Conservation (phyloP, 1,140 invertebrate species). For the Panagrolaimus sp. region DNA sequence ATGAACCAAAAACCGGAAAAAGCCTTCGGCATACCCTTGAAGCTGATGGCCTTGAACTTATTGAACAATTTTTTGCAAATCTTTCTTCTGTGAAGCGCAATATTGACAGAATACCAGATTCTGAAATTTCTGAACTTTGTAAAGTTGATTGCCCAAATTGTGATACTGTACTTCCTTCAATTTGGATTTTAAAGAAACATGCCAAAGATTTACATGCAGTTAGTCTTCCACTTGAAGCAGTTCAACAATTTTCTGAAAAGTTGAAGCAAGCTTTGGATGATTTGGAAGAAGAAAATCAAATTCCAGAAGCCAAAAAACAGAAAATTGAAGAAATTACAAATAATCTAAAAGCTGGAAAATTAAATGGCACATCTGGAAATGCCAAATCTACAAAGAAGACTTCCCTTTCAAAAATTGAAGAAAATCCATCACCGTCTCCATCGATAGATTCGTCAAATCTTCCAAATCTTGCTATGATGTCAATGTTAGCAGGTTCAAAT, state of each 20-base stretch:
- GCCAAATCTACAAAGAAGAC: neutral
- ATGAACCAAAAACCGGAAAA: constrained; percentile 66
- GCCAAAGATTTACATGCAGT: constrained; percentile 85
- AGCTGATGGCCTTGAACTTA: constrained; percentile 86
- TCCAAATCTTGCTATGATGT: constrained; percentile 6
- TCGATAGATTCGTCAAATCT: neutral
- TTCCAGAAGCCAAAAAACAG: neutral
- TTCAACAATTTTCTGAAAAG: constrained; percentile 75
- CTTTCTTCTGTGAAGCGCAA: constrained; percentile 64
- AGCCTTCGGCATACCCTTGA: constrained; percentile 74
- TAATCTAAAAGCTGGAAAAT: neutral
- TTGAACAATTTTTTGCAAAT: constrained; percentile 91
- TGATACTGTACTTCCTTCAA: constrained; percentile 85
- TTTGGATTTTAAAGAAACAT: constrained; percentile 89
- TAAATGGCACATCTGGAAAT: neutral
- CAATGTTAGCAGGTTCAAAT: constrained; percentile 33
- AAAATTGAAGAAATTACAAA: constrained; percentile 7
- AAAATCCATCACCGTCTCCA: constrained; percentile 59
- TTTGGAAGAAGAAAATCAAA: neutral
- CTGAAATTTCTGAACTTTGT: constrained; percentile 65
- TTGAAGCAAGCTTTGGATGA: constrained; percentile 13
- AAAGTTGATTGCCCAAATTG: constrained; percentile 79
- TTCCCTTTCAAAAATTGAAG: neutral
- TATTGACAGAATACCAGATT: constrained; percentile 63
- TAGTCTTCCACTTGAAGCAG: constrained; percentile 77